phyloP scores from a whole-genome alignment of 2,113 vertebrate genomes.

The Albula glossodonta region DNA sequence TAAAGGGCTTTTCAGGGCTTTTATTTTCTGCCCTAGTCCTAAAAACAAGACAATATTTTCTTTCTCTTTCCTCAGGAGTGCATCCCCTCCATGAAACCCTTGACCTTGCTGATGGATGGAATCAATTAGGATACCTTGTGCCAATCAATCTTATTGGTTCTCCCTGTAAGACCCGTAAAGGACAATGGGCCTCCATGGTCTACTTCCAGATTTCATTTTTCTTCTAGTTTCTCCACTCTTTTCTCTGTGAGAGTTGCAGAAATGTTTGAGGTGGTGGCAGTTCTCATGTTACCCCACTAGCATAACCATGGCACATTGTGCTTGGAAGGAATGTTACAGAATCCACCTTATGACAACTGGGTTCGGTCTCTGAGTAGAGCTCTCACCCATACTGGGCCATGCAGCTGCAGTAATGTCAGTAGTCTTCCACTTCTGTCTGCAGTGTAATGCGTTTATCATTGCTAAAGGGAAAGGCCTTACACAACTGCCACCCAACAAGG shows the following conservation, averaged over 20 bases:
- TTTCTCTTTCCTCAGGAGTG: background rate
- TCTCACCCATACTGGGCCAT: background rate
- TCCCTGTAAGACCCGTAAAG: background rate
- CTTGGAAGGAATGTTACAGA: background rate
- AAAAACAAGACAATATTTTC: background rate
- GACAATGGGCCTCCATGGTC: background rate
- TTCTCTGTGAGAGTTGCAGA: background rate
- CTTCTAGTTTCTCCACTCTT: background rate
- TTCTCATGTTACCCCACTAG: background rate
- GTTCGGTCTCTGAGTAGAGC: background rate
- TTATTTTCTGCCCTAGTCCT: background rate
- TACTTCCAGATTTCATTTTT: background rate
- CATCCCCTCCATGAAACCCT: slow-evolving; percentile 5
- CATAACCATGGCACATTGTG: background rate
- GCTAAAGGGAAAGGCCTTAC: background rate
- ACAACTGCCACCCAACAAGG: slow-evolving; percentile 4
- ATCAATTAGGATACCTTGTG: slow-evolving; percentile 7
- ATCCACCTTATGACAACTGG: background rate
- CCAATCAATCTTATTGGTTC: slow-evolving; percentile 10
- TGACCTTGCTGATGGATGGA: background rate
- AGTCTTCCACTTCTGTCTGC: background rate
- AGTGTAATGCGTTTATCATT: background rate
- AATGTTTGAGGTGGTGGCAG: slow-evolving; percentile 1
- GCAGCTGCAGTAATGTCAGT: background rate
- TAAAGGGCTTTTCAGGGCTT: background rate